These are phyloP conservation scores for Timandra comae DNA, from an alignment of 2,888 invertebrate species.

Conservation along the genomic window DNA sequence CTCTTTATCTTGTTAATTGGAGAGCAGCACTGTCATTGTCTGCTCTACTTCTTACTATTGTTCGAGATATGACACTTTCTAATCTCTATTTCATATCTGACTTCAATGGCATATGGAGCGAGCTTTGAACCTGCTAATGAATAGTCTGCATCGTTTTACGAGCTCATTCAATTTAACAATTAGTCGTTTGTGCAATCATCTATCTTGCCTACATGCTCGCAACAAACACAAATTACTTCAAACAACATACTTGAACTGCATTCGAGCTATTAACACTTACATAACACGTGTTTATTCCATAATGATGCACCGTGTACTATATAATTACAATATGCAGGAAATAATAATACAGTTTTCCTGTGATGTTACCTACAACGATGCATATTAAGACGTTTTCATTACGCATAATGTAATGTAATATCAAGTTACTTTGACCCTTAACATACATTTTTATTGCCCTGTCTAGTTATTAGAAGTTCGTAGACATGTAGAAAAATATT, in stretches of 20 bases:
- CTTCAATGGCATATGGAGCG: conserved; percentile 43
- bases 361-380: too few relatives aligned
- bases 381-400: too few relatives aligned
- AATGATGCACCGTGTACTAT: conserved; percentile 1
- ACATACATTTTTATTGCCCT: too few relatives aligned
- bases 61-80: conserved; percentile 64
- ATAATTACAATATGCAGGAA: conserved; percentile 9
- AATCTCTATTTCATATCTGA: conserved; percentile 52
- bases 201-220: too few relatives aligned
- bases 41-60: conserved; percentile 56
- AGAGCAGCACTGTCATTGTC: conserved; percentile 38
- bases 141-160: conserved; percentile 6
- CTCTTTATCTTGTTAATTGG: conserved; percentile 49
- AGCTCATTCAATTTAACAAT: neutral
- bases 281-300: conserved; percentile 12
- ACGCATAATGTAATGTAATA: too few relatives aligned
- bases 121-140: conserved; percentile 29
- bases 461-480: too few relatives aligned
- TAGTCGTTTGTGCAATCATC: too few relatives aligned
- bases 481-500: too few relatives aligned
- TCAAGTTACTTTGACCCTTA: too few relatives aligned
- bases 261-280: conserved; percentile 10
- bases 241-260: conserved; percentile 4
- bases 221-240: too few relatives aligned
- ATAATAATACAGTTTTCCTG: conserved; percentile 16